These are phyloP conservation scores for Epicampocera succincta DNA, from an alignment of 2,888 invertebrate genomes.

Conservation along the genomic window DNA sequence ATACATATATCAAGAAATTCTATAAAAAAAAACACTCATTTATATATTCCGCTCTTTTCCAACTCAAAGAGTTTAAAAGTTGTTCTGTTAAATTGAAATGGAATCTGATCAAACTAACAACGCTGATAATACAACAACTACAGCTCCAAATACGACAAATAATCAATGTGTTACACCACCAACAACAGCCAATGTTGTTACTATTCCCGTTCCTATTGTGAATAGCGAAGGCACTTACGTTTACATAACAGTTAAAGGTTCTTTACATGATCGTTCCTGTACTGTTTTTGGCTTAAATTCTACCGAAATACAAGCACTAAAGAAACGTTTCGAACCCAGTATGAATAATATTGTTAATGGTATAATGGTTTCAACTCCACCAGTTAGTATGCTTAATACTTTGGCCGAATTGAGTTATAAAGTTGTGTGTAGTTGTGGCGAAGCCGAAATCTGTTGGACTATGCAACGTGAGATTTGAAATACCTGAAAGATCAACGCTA, in stretches of 20 bases:
- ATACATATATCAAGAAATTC: background rate
- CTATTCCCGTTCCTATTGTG: slow-evolving; percentile 81
- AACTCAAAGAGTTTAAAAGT: slow-evolving; percentile 19
- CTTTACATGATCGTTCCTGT: slow-evolving; percentile 88
- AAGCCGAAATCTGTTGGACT: slow-evolving; percentile 92
- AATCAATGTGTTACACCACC: slow-evolving; percentile 37
- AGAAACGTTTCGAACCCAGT: slow-evolving; percentile 86
- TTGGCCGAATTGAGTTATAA: slow-evolving; percentile 90
- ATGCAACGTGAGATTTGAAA: slow-evolving; percentile 88
- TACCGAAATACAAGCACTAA: slow-evolving; percentile 87
- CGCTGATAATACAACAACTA: slow-evolving; percentile 34
- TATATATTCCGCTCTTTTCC: background rate
- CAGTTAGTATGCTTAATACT: slow-evolving; percentile 87
- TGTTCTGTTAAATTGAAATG: slow-evolving; percentile 54
- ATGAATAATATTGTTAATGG: slow-evolving; percentile 87
- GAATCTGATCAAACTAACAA: slow-evolving; percentile 62
- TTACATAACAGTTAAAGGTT: slow-evolving; percentile 91
- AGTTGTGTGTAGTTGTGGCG: slow-evolving; percentile 89
- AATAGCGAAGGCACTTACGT: slow-evolving; percentile 84
- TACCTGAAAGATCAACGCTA: background rate
- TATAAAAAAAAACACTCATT: slow-evolving; percentile 43
- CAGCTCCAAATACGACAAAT: slow-evolving; percentile 63
- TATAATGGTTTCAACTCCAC: slow-evolving; percentile 86
- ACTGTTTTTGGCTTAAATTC: slow-evolving; percentile 89
- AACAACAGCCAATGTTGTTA: slow-evolving; percentile 76